Conservation (phyloP, 1,140 invertebrate genomes). For the Ceratina calcarata region DNA sequence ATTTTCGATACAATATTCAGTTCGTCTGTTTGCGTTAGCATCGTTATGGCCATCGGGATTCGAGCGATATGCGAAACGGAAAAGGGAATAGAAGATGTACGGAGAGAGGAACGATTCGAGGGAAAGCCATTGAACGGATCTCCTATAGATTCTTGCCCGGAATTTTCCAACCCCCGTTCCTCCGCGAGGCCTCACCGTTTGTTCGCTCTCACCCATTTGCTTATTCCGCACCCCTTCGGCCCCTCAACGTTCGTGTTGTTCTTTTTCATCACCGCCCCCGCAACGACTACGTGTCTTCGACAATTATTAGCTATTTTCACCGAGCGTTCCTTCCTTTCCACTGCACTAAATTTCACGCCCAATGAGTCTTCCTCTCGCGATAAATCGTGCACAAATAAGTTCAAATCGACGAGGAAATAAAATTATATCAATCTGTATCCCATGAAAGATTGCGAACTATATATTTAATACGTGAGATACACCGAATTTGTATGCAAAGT, state of each 20-base stretch:
- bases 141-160: not conserved
- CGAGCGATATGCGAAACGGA: not conserved
- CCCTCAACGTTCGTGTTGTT: not conserved
- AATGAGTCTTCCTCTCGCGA: not conserved
- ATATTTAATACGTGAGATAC: too few species aligned
- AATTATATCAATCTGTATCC: too few species aligned
- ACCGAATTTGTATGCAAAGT: too few species aligned
- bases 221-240: not conserved
- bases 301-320: slow-evolving; percentile 19
- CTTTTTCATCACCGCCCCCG: not conserved
- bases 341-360: slow-evolving; percentile 15
- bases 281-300: not conserved
- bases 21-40: not conserved
- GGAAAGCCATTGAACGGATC: not conserved
- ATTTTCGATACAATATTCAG: not conserved
- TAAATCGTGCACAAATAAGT: not conserved
- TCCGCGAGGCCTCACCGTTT: not conserved
- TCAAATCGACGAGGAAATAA: too few species aligned
- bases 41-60: slow-evolving; percentile 6
- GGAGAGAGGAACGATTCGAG: not conserved
- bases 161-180: not conserved
- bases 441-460: too few species aligned
- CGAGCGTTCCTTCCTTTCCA: not conserved
- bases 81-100: slow-evolving; percentile 23
- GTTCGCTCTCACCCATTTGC: slow-evolving; percentile 2